Conservation (phyloP, 30 jellyfish, hydroid and myxozoan genomes). For the Morbakka virulenta region DNA sequence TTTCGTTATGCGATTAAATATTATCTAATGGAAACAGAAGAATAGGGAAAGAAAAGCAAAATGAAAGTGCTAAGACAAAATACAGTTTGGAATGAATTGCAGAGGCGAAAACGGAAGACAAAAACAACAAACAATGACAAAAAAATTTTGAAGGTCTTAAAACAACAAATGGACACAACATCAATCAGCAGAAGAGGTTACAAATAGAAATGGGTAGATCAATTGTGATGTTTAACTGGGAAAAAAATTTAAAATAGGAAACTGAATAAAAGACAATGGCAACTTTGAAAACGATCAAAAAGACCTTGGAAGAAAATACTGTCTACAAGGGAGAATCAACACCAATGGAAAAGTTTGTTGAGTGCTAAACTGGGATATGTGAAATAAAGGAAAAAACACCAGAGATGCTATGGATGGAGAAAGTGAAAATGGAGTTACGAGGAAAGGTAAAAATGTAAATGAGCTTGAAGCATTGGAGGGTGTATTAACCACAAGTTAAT, state of each 20-base stretch:
- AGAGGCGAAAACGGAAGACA: neutral
- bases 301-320: neutral
- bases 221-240: neutral
- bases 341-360: no score
- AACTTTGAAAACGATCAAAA: constrained; percentile 9
- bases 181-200: neutral
- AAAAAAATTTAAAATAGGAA: neutral
- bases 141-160: neutral
- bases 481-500: no score
- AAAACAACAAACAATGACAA: neutral
- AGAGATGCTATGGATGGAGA: no score
- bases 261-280: constrained; percentile 9
- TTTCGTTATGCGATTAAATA: no score
- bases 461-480: no score
- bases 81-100: neutral
- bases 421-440: constrained; percentile 24
- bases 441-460: constrained; percentile 25
- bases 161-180: neutral
- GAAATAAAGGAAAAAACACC: no score
- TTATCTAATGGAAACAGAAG: neutral
- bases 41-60: neutral
- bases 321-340: no score
- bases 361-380: no score
- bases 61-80: neutral
- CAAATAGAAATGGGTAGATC: constrained; percentile 18